These are phyloP conservation scores for Macrobrachium nipponense DNA, from an alignment of 1,140 invertebrate genomes.

Conservation along the genomic window DNA sequence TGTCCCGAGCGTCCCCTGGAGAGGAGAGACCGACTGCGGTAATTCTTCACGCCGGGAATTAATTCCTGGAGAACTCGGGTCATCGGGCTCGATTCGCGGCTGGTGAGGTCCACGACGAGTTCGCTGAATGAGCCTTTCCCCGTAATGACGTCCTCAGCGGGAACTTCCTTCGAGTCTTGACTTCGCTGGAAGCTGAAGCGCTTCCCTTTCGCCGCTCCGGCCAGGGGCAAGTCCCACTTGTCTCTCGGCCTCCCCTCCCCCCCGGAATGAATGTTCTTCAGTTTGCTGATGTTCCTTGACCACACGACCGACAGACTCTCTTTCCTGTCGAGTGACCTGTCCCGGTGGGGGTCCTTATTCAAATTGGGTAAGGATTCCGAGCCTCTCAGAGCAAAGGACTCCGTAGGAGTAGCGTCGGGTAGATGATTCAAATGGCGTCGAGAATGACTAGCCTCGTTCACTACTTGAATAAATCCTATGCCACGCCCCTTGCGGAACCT, in stretches of 20 bases:
- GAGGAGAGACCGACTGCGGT: conserved; percentile 21
- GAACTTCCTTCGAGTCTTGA: not conserved
- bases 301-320: conserved; percentile 14
- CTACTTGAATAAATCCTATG: conserved; percentile 14
- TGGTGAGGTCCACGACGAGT: conserved; percentile 29
- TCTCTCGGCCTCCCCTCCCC: not conserved
- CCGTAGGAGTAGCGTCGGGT: conserved; percentile 15
- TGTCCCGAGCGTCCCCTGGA: conserved; percentile 2
- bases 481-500: conserved; percentile 5
- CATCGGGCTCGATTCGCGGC: conserved; percentile 22
- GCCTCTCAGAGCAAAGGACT: conserved; percentile 15
- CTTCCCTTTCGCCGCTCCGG: conserved; percentile 16
- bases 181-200: not conserved
- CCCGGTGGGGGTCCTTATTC: not conserved
- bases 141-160: conserved; percentile 6
- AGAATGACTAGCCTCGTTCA: conserved; percentile 12
- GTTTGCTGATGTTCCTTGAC: conserved; percentile 35
- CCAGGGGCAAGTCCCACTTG: not conserved
- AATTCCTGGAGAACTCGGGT: not conserved
- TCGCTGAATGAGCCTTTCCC: conserved; percentile 1
- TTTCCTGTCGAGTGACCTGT: not conserved
- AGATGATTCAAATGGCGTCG: not conserved
- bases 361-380: not conserved
- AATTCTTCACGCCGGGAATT: conserved; percentile 1
- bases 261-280: not conserved